Evolutionary conservation across 2,797 vertebrate species (phyloP).

Genomic region (Borostomias antarcticus): DNA sequence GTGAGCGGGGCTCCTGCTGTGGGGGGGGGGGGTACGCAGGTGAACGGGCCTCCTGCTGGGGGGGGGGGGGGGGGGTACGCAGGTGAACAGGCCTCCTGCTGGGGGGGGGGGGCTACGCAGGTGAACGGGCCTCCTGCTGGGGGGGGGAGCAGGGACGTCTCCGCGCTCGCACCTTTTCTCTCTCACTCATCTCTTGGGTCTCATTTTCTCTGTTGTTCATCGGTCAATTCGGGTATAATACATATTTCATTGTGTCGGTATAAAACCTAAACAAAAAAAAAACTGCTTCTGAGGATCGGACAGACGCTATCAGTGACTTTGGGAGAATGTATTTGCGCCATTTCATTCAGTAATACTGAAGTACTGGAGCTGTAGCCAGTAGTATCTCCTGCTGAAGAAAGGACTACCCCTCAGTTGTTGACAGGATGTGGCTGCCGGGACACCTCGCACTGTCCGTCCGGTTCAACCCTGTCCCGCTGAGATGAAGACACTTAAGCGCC

Average conservation of each 20-base stretch:
- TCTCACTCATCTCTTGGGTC: not conserved
- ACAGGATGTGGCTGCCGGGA: not conserved
- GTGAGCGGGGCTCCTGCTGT: too few relatives aligned
- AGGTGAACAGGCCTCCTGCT: too few relatives aligned
- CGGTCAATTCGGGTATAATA: not conserved
- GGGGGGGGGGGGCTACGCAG: too few relatives aligned
- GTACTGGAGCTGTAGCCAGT: too few relatives aligned
- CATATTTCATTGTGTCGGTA: not conserved
- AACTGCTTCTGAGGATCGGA: not conserved
- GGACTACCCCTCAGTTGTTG: not conserved
- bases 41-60: too few relatives aligned
- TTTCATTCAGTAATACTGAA: not conserved
- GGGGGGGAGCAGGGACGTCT: constrained; percentile 45
- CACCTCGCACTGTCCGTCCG: constrained; percentile 26
- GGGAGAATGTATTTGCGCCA: too few relatives aligned
- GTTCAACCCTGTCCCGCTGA: constrained; percentile 47
- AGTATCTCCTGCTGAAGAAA: too few relatives aligned
- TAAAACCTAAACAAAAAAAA: not conserved
- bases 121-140: too few relatives aligned
- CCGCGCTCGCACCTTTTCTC: constrained; percentile 35
- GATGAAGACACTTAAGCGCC: constrained; percentile 71
- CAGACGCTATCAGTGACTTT: too few relatives aligned
- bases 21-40: too few relatives aligned
- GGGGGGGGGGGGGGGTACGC: too few relatives aligned
- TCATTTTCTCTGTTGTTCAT: not conserved